Evolutionary conservation across 2,888 invertebrate species (phyloP).

Genomic region (Marasmarcha lunaedactyla): DNA sequence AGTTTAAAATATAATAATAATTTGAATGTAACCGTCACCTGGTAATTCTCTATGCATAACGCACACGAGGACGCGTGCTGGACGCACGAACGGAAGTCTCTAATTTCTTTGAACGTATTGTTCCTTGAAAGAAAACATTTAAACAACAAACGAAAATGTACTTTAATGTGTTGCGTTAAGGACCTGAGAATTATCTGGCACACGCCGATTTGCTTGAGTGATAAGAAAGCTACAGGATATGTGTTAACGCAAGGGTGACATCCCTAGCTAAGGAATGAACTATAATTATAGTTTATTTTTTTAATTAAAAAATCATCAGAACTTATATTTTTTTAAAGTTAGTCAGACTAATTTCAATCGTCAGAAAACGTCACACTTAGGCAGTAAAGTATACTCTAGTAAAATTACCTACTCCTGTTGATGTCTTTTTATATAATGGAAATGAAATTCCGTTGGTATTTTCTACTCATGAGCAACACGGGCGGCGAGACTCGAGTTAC

Average conservation of each 20-base stretch:
- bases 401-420: too few species aligned
- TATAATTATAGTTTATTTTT: slow-evolving; percentile 4
- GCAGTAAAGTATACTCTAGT: too few species aligned
- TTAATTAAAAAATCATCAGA: too few species aligned
- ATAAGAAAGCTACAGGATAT: slow-evolving; percentile 45
- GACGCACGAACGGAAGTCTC: slow-evolving; percentile 58
- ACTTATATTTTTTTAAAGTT: too few species aligned
- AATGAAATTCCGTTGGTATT: too few species aligned
- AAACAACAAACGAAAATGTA: slow-evolving; percentile 9
- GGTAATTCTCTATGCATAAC: slow-evolving; percentile 23
- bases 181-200: slow-evolving; percentile 18
- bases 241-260: slow-evolving; percentile 44
- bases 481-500: too few species aligned
- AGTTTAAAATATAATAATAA: too few species aligned
- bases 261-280: slow-evolving; percentile 22
- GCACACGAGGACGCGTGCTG: slow-evolving; percentile 42
- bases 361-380: too few species aligned
- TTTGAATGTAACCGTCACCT: slow-evolving; percentile 30
- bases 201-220: slow-evolving; percentile 39
- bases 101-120: slow-evolving; percentile 35
- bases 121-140: background rate
- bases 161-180: slow-evolving; percentile 14
- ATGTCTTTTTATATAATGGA: too few species aligned
- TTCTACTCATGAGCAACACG: too few species aligned
- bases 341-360: too few species aligned